Evolutionary conservation across 2,888 invertebrate species (phyloP).

Genomic region (Timema podura): DNA sequence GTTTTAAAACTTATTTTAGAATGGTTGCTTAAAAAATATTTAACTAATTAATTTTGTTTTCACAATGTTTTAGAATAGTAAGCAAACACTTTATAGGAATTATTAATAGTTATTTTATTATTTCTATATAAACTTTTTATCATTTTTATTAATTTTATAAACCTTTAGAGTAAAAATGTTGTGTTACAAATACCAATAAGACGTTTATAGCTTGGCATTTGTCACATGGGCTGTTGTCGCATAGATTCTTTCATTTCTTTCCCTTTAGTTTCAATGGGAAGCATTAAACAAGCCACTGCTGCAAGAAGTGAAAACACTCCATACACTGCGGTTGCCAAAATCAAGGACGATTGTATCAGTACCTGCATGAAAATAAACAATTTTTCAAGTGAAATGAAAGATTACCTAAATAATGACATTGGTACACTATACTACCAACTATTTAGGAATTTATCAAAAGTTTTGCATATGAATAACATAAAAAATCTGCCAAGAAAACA

Average conservation of each 20-base stretch:
- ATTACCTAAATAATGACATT: conserved; percentile 14
- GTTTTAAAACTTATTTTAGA: too few relatives aligned
- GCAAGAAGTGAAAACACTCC: conserved; percentile 71
- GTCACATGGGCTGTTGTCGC: too few relatives aligned
- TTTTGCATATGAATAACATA: conserved; percentile 2
- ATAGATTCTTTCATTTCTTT: conserved; percentile 58
- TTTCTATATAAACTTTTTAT: neutral
- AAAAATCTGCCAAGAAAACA: conserved; percentile 4
- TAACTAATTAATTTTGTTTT: neutral
- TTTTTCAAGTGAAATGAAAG: conserved; percentile 12
- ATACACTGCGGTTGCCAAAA: conserved; percentile 71
- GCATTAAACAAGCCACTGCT: conserved; percentile 67
- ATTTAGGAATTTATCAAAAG: neutral
- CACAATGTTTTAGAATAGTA: too few relatives aligned
- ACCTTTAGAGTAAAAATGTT: too few relatives aligned
- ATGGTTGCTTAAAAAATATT: neutral
- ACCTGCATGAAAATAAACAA: conserved; percentile 50
- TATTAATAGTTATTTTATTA: neutral
- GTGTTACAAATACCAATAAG: too few relatives aligned
- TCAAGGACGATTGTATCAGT: conserved; percentile 67
- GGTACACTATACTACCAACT: neutral
- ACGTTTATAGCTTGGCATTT: too few relatives aligned
- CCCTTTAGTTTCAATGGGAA: conserved; percentile 83
- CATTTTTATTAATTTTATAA: too few relatives aligned
- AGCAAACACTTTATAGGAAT: too few relatives aligned